A percentile compares a stretch with the other conserved stretches of the same genome.
These are phyloP conservation scores for Caenorhabditis becei DNA, from an alignment of 2,888 invertebrate genomes.

Conservation along the genomic window DNA sequence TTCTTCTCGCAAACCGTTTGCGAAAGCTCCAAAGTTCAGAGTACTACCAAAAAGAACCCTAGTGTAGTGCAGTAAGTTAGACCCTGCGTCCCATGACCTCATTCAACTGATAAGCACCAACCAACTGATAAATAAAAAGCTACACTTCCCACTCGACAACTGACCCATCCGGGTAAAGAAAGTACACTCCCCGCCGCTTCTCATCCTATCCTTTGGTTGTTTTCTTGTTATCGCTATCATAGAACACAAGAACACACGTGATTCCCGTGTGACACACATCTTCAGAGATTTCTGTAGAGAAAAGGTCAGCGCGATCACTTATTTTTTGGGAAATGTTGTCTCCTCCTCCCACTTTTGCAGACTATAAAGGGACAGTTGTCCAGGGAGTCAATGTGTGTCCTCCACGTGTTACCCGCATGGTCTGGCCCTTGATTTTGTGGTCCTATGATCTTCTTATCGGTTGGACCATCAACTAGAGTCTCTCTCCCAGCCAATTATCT, in stretches of 20 bases:
- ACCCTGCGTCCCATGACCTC: constrained; percentile 20
- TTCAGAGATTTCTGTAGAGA: constrained; percentile 10
- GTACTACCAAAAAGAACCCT: constrained; percentile 19
- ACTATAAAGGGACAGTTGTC: constrained; percentile 22
- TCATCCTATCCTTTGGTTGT: not conserved
- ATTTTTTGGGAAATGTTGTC: constrained; percentile 32
- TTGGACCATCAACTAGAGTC: no score
- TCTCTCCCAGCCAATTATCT: not conserved
- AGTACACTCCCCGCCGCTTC: constrained; percentile 12
- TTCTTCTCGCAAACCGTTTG: not conserved
- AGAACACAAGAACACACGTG: constrained; percentile 35
- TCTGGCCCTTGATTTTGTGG: constrained; percentile 2
- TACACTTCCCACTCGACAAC: constrained; percentile 13
- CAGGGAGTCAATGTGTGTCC: not conserved
- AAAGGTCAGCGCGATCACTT: constrained; percentile 47
- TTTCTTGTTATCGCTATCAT: not conserved
- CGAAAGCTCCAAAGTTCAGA: constrained; percentile 32
- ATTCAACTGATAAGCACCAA: constrained; percentile 27
- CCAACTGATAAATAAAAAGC: constrained; percentile 6
- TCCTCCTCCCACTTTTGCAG: constrained; percentile 16
- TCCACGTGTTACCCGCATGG: constrained; percentile 2
- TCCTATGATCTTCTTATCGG: not conserved
- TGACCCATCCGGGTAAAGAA: constrained; percentile 21
- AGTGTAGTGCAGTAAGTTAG: constrained; percentile 21
- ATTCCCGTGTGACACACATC: constrained; percentile 47